A percentile compares a stretch with the other conserved stretches of the same genome.
Evolutionary conservation across 2,888 invertebrate species (phyloP).

Genomic region (Drosophila nr. fundita): DNA sequence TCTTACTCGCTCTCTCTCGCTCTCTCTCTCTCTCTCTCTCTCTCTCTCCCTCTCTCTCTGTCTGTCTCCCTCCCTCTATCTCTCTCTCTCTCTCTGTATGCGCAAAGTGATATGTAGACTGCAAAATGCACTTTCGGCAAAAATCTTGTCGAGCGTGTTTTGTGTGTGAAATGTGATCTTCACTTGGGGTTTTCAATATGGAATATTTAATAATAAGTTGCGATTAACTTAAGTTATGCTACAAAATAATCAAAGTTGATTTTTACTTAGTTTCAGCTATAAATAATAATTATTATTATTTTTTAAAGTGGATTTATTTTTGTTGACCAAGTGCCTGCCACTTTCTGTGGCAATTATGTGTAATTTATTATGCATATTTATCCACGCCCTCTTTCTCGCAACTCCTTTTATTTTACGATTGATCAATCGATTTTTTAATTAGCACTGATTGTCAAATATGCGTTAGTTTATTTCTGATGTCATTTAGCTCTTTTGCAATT

Average conservation of each 20-base stretch:
- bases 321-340: background rate
- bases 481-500: conserved; percentile 16
- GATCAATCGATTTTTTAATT: conserved; percentile 72
- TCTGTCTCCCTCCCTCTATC: background rate
- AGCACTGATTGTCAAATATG: conserved; percentile 63
- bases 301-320: background rate
- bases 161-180: background rate
- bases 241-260: background rate
- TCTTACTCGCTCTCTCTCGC: too few relatives aligned
- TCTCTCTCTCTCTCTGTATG: background rate
- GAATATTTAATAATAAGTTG: background rate
- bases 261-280: background rate
- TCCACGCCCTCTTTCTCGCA: background rate
- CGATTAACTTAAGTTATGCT: background rate
- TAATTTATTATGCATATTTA: background rate
- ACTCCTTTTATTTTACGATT: conserved; percentile 10
- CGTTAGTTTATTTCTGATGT: conserved; percentile 14
- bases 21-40: background rate
- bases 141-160: background rate
- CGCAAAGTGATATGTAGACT: background rate
- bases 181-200: background rate
- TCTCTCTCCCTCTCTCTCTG: background rate
- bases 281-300: background rate
- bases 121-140: background rate
- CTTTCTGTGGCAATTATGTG: background rate